Evolutionary conservation across 2,113 vertebrate species (phyloP), one percentile per base, ranked within the genome.

Genomic region (Hoplias malabaricus): DNA sequence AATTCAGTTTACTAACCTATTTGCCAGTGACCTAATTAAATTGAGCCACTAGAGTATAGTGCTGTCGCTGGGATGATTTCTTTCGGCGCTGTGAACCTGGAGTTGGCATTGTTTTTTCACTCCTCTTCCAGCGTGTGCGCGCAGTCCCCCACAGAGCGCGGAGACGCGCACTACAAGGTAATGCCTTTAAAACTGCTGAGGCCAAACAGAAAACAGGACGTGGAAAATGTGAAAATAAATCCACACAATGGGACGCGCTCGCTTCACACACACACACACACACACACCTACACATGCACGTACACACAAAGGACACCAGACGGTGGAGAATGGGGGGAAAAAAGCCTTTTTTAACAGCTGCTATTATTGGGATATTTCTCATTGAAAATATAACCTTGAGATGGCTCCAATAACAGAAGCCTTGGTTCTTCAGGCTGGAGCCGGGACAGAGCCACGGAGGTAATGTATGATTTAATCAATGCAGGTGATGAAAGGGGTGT

Each of bases 111-210:
- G 73, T 73, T 38, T 27, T 81, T 38, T 70, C 27, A 34, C 57
- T 68, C 66, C 36, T 33, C 46, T 23, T 56, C 27, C 50, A 69
- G 75, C 54, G 53, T 69, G 46, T 19, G 74, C 66, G 61, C 65
- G 72, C 66, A 65, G 56, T 59, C 77, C 72, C 80, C 71, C 56
- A 65, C 82, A 80, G 82, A 75, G 82, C 80, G 67, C 54, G 40
- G 69, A 82, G 84, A 78, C 69, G 43, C 82, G 73, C 75, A 70
- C 76, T 77, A 84, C 81, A 46, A 82, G 81, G 77, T 79, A 82
- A 73, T 82, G 81, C 83, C 77, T 84, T 83, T 83, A 75, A 83
- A 86, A 84, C 73, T 80, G 83, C 83, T 82, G 81, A 83, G 81
- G 76, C 81, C 36, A 61, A 83, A 82, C 85, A 82, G 80, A 83